A percentile compares a stretch with the other conserved stretches of the same genome.
These are phyloP conservation scores for Heteromurus nitidus DNA, from an alignment of 2,888 invertebrate genomes.

Conservation along the genomic window DNA sequence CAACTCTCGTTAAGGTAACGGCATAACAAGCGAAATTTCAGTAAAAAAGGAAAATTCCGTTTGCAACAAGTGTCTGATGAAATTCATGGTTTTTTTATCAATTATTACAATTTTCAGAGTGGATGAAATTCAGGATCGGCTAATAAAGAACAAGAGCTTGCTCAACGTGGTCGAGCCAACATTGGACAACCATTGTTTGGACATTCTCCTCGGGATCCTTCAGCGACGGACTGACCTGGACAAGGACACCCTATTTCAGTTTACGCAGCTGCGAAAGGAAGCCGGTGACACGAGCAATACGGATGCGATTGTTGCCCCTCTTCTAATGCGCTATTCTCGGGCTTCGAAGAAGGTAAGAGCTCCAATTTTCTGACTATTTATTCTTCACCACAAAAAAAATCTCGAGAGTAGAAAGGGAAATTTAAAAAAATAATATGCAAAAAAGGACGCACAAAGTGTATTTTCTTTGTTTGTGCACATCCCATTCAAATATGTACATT, in stretches of 20 bases:
- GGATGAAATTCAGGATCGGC: conserved; percentile 89
- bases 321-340: conserved; percentile 77
- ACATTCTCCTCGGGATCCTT: conserved; percentile 83
- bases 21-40: not conserved
- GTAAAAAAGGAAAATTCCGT: not conserved
- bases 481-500: not conserved
- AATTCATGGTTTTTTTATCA: not conserved
- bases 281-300: conserved; percentile 76
- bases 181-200: conserved; percentile 86
- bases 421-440: too few species aligned
- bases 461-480: not conserved
- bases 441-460: too few species aligned
- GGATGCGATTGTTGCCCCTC: conserved; percentile 79
- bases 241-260: conserved; percentile 87
- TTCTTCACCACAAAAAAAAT: too few species aligned
- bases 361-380: too few species aligned
- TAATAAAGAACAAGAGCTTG: conserved; percentile 93
- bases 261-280: conserved; percentile 76
- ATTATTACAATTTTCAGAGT: conserved; percentile 50
- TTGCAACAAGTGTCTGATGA: not conserved
- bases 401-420: too few species aligned
- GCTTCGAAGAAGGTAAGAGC: conserved; percentile 78
- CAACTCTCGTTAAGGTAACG: conserved; percentile 80
- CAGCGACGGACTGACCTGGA: conserved; percentile 91
- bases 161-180: conserved; percentile 83